Percentiles rank a stretch among this genome's conserved stretches.
These are phyloP conservation scores for Blastomussa wellsi DNA, from an alignment of 92 coral and sea anemone genomes.

Conservation along the genomic window DNA sequence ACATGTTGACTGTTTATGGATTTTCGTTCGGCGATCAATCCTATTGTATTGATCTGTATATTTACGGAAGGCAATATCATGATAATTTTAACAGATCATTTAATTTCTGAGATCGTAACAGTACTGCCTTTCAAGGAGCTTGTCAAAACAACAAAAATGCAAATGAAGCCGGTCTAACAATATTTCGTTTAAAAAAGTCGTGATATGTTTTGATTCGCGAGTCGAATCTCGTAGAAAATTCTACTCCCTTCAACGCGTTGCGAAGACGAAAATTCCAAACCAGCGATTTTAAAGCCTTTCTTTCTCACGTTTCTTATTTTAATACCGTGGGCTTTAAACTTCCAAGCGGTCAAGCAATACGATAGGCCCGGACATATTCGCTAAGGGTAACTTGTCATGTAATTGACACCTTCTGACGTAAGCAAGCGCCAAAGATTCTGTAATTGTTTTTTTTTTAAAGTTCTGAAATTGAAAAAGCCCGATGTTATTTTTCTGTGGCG, in stretches of 20 bases:
- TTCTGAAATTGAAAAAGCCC: neutral
- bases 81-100: neutral
- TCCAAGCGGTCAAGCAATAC: neutral
- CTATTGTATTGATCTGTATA: neutral
- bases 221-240: neutral
- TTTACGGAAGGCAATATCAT: slow-evolving; percentile 28
- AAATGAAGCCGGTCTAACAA: neutral
- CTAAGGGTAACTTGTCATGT: neutral
- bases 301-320: neutral
- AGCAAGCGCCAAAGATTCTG: neutral
- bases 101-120: neutral
- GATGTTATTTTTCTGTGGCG: neutral
- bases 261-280: neutral
- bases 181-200: neutral
- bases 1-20: neutral
- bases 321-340: slow-evolving; percentile 9
- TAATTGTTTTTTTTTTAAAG: neutral
- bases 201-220: neutral
- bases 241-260: slow-evolving; percentile 3
- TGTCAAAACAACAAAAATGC: slow-evolving; percentile 14
- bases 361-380: slow-evolving; percentile 16
- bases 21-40: neutral
- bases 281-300: neutral
- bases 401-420: slow-evolving; percentile 36
- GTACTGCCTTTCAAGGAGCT: neutral